These are phyloP conservation scores for Corythornis leucogaster DNA, from an alignment of 2,797 vertebrate species.

Conservation along the genomic window DNA sequence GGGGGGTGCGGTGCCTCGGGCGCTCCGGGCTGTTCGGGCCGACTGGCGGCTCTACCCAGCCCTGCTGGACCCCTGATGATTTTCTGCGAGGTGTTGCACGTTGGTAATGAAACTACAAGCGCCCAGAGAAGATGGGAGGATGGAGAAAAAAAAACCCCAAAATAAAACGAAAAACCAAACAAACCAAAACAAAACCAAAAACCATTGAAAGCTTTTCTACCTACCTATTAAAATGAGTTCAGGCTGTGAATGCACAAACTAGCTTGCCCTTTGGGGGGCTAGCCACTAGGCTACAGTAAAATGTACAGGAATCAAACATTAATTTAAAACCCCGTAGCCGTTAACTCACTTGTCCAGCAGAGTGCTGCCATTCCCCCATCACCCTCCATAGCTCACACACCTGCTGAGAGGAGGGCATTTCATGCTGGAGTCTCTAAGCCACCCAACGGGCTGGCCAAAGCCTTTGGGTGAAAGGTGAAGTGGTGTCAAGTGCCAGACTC, in stretches of 20 bases:
- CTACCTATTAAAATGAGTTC: conserved; percentile 81
- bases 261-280: conserved; percentile 71
- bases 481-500: conserved; percentile 65
- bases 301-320: conserved; percentile 80
- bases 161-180: background rate
- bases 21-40: conserved; percentile 10
- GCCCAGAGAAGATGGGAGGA: conserved; percentile 66
- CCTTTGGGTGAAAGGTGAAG: conserved; percentile 62
- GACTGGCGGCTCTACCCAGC: conserved; percentile 59
- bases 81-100: conserved; percentile 68
- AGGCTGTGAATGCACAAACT: conserved; percentile 79
- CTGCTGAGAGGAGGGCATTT: conserved; percentile 71
- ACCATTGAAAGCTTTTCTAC: conserved; percentile 81
- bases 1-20: too few relatives aligned
- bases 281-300: conserved; percentile 81
- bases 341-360: conserved; percentile 69
- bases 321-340: conserved; percentile 78
- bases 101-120: conserved; percentile 73
- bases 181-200: background rate
- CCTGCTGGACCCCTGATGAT: conserved; percentile 77
- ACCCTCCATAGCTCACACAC: conserved; percentile 61
- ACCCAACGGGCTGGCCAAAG: conserved; percentile 43
- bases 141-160: conserved; percentile 37
- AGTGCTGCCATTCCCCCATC: conserved; percentile 64
- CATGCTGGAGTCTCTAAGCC: conserved; percentile 72